Base-by-base conservation (phyloP, 1,140 invertebrate genomes). In the Lepidotrigona ventralis region DNA sequence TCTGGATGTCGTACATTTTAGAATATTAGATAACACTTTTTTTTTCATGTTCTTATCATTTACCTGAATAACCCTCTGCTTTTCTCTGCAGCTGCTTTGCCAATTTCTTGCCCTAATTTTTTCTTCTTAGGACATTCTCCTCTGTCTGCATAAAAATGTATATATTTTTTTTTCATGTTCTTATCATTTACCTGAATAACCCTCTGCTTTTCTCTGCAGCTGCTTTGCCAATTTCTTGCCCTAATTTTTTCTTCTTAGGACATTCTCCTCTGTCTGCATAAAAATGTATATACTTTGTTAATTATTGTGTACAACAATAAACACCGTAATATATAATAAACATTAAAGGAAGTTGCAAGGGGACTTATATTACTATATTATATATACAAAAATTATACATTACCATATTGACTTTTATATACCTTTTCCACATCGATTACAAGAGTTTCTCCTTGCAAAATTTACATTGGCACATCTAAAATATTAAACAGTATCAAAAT, bases 191-290 rank as follows among this genome's bases (percentile, higher is more conserved):
- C 93, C 94, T 94, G 73, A 98, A 98, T n/a, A 99, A 95, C 23
- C 99, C 99, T 90, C 98, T 96, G 88, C 98, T 99, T 94, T 99
- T 99, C 92, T 99, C 99, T 12, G 99, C 99, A 33, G 98, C 97
- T 68, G 97, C 97, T 95, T 99, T 99, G 4, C 99, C 99, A 90
- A 99, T 99, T 95, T 99, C 99, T 85, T 98, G 97, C 1, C 98
- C 98, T 79, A 99, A 95, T 94, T 98, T 98, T 93, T 98, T 98
- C 92, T 98, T 98, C 91, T 96, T 95, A 46, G 95, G 94, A 88
- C 95, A 95, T 90, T 96, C 95, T 89, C 95, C 95, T 90, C 95
- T 95, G 84, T 95, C 95, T 95, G 89, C 69, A 88, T 70, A 39
- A 80, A 58, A 83, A 84, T 78, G 69, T 79, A 0, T 29, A 73